phyloP scores from a whole-genome alignment of 1,140 invertebrate species.

The Leguminivora glycinivorella region DNA sequence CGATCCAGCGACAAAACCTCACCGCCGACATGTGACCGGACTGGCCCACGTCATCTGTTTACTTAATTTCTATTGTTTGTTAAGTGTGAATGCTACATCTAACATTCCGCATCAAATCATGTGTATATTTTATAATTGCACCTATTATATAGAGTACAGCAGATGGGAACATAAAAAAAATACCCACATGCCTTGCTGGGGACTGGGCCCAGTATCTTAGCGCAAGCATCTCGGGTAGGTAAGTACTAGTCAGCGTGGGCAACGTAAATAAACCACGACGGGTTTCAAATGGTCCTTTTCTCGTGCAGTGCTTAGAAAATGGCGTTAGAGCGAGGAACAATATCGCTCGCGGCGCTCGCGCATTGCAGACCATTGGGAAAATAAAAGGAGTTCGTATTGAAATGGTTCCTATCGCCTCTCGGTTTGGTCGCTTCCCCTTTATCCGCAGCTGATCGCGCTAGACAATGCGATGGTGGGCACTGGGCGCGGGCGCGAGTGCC shows the following conservation, averaged over 20 bases:
- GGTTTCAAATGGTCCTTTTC: slow-evolving; percentile 51
- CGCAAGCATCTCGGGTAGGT: slow-evolving; percentile 41
- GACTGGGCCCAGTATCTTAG: slow-evolving; percentile 21
- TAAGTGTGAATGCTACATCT: slow-evolving; percentile 30
- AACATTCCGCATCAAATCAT: not conserved
- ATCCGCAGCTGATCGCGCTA: slow-evolving; percentile 70
- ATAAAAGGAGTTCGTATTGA: slow-evolving; percentile 65
- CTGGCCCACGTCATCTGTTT: slow-evolving; percentile 18
- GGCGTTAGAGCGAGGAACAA: slow-evolving; percentile 60
- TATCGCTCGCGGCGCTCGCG: slow-evolving; percentile 60
- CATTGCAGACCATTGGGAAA: slow-evolving; percentile 47
- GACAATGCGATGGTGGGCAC: slow-evolving; percentile 66
- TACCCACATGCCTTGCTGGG: slow-evolving; percentile 2
- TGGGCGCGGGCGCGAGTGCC: slow-evolving; percentile 37
- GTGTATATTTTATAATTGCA: not conserved
- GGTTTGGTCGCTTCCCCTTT: slow-evolving; percentile 66
- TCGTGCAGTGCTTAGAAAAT: slow-evolving; percentile 53
- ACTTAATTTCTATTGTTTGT: slow-evolving; percentile 39
- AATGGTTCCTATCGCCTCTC: slow-evolving; percentile 65
- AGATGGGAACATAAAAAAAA: slow-evolving; percentile 19
- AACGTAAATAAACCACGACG: slow-evolving; percentile 62
- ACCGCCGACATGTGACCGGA: too few relatives aligned
- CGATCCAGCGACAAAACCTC: too few relatives aligned
- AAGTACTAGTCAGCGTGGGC: slow-evolving; percentile 53
- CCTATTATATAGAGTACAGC: not conserved